These are phyloP conservation scores for Sebastes elongatus DNA, from an alignment of 2,797 vertebrate genomes.

Conservation along the genomic window DNA sequence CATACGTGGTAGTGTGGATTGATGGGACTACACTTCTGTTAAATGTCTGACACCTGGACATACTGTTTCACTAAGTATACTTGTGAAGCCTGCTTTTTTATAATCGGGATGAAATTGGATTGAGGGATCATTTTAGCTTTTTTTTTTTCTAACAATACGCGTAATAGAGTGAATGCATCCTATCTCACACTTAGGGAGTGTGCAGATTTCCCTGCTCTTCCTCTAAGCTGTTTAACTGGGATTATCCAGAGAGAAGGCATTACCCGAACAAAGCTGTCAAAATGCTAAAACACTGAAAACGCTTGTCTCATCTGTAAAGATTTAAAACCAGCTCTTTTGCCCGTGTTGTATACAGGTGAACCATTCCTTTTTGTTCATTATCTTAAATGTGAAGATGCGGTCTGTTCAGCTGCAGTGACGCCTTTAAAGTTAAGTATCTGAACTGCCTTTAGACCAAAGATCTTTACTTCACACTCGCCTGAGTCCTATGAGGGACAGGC, in stretches of 20 bases:
- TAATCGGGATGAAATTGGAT: constrained; percentile 25
- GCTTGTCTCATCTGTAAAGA: constrained; percentile 6
- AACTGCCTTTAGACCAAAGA: constrained; percentile 1
- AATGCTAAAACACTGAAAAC: constrained; percentile 48
- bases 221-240: constrained; percentile 65
- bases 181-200: constrained; percentile 32
- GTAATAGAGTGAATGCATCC: constrained; percentile 12
- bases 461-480: constrained; percentile 19
- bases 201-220: constrained; percentile 40
- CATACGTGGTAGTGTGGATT: background rate
- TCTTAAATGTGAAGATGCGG: background rate
- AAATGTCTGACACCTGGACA: background rate
- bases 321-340: background rate
- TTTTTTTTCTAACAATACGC: constrained; percentile 15
- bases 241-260: constrained; percentile 65
- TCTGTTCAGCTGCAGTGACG: background rate
- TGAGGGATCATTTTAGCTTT: constrained; percentile 17
- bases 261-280: constrained; percentile 58
- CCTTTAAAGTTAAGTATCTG: constrained; percentile 2
- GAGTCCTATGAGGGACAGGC: constrained; percentile 2
- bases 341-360: background rate
- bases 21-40: background rate
- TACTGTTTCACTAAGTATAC: background rate
- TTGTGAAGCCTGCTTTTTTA: constrained; percentile 12
- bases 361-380: background rate